phyloP scores from a whole-genome alignment of 1,140 invertebrate genomes.

The Drosophila nebulosa region DNA sequence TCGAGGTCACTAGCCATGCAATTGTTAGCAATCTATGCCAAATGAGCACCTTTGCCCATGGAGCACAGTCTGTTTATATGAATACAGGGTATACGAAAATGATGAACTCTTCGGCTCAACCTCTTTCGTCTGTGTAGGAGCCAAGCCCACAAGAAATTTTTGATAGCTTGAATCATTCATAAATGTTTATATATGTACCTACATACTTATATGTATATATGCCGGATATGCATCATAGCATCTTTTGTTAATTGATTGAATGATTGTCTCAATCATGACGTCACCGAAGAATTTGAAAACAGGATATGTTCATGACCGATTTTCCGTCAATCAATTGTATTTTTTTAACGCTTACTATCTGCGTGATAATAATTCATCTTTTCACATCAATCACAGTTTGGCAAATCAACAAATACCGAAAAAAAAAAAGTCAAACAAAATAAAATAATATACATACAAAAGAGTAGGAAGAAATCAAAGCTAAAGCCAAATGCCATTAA shows the following conservation, averaged over 20 bases:
- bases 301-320: constrained; percentile 53
- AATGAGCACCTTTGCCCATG: too few species aligned
- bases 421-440: background rate
- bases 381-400: constrained; percentile 61
- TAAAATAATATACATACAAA: background rate
- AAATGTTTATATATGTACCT: background rate
- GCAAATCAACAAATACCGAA: constrained; percentile 55
- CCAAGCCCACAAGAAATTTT: constrained; percentile 7
- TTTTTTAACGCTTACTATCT: too few species aligned
- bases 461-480: constrained; percentile 24
- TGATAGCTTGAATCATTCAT: background rate
- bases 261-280: background rate
- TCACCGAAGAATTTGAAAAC: constrained; percentile 13
- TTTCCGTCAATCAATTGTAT: constrained; percentile 56
- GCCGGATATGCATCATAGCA: background rate
- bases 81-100: too few species aligned
- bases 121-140: background rate
- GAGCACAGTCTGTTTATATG: too few species aligned
- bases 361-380: constrained; percentile 27
- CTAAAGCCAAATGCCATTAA: constrained; percentile 57
- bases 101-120: background rate
- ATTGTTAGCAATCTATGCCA: too few species aligned
- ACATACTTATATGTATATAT: too few species aligned
- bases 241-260: constrained; percentile 2
- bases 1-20: too few species aligned